These are phyloP conservation scores for Psittacula echo DNA, from an alignment of 2,797 vertebrate genomes.

Conservation along the genomic window DNA sequence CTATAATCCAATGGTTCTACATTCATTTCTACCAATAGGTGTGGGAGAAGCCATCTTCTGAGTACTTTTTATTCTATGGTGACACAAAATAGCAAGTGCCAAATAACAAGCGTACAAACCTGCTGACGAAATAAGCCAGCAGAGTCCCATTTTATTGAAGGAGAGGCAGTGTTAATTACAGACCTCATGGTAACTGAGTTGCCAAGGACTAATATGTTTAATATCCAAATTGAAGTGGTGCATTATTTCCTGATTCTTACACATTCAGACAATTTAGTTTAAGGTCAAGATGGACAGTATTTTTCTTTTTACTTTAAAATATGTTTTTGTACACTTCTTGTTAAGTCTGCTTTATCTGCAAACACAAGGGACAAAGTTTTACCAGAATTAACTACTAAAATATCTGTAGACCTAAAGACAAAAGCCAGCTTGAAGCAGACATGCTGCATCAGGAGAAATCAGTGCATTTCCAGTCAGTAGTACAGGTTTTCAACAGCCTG, in stretches of 20 bases:
- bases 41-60: background rate
- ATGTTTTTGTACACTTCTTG: background rate
- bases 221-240: background rate
- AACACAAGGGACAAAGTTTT: background rate
- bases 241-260: background rate
- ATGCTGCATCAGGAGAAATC: background rate
- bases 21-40: background rate
- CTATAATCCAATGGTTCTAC: background rate
- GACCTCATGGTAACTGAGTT: background rate
- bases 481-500: background rate
- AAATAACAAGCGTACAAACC: background rate
- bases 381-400: background rate
- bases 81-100: background rate
- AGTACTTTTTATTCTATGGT: background rate
- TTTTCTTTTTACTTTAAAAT: background rate
- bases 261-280: background rate
- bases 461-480: background rate
- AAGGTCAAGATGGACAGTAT: background rate
- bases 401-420: background rate
- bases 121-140: background rate
- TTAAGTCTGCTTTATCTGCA: background rate
- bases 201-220: background rate
- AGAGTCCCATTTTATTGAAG: background rate
- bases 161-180: conserved; percentile 15
- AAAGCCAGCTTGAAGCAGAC: background rate